A percentile compares a stretch with the other conserved stretches of the same genome.
These are phyloP conservation scores for Drosophila tristis DNA, from an alignment of 1,140 invertebrate species.

Conservation along the genomic window DNA sequence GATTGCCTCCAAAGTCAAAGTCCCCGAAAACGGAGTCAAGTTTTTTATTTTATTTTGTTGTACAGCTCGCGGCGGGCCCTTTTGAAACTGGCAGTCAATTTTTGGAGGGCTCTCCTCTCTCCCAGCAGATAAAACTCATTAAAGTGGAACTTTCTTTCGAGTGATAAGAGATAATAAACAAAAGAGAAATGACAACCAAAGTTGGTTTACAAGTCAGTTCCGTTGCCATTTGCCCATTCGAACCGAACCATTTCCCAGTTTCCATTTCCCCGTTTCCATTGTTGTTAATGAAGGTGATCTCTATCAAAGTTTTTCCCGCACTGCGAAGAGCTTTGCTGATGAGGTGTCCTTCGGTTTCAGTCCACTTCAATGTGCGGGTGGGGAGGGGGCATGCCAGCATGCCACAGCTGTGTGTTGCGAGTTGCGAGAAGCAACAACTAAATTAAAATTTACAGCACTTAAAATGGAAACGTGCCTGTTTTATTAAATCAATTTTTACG, in stretches of 20 bases:
- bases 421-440: slow-evolving; percentile 64
- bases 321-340: slow-evolving; percentile 61
- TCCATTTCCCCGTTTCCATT: slow-evolving; percentile 9
- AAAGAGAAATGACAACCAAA: slow-evolving; percentile 56
- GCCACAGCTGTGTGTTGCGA: slow-evolving; percentile 57
- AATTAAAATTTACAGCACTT: slow-evolving; percentile 83
- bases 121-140: slow-evolving; percentile 72
- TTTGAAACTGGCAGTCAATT: slow-evolving; percentile 74
- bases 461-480: slow-evolving; percentile 79
- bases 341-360: slow-evolving; percentile 14
- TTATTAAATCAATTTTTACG: slow-evolving; percentile 81
- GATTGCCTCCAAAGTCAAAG: slow-evolving; percentile 50
- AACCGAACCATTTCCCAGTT: no score
- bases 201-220: slow-evolving; percentile 77
- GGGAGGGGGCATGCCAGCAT: slow-evolving; percentile 23
- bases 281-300: slow-evolving; percentile 75
- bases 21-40: slow-evolving; percentile 28
- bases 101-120: slow-evolving; percentile 38
- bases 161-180: slow-evolving; percentile 54
- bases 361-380: neutral
- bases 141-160: slow-evolving; percentile 64
- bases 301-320: slow-evolving; percentile 69
- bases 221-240: slow-evolving; percentile 24
- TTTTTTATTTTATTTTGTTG: slow-evolving; percentile 33
- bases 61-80: slow-evolving; percentile 46